Conservation (phyloP, 2,113 vertebrate species). For the Orientallactaga bullata region DNA sequence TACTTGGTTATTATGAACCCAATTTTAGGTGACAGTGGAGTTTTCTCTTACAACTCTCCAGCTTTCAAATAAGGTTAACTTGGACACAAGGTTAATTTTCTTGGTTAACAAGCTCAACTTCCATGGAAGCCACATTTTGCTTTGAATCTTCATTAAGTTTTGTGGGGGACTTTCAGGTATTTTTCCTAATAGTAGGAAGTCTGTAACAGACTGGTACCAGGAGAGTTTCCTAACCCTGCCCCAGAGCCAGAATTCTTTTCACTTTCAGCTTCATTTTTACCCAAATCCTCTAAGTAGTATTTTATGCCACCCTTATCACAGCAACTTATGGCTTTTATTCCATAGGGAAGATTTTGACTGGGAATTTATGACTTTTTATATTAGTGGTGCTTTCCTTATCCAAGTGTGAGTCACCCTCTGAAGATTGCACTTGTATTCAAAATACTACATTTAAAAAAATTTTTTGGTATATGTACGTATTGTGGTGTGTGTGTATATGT, state of each 20-base stretch:
- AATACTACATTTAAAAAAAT: too few relatives aligned
- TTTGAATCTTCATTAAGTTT: background rate
- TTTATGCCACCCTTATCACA: background rate
- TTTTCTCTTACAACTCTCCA: background rate
- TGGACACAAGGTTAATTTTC: background rate
- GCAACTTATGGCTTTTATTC: background rate
- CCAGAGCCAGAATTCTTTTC: background rate
- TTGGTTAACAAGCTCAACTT: background rate
- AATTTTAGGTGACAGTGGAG: background rate
- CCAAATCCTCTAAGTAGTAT: background rate
- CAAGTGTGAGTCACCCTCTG: background rate
- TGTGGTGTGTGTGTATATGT: too few relatives aligned
- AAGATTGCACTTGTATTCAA: too few relatives aligned
- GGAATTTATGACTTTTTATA: too few relatives aligned
- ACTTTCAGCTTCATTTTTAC: background rate
- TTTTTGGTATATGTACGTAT: too few relatives aligned
- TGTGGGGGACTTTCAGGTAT: background rate
- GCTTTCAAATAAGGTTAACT: background rate
- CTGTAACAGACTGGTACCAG: background rate
- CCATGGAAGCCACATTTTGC: background rate
- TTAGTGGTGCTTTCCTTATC: background rate
- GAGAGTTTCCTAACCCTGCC: background rate
- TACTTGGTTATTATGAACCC: background rate
- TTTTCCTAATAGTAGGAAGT: background rate
- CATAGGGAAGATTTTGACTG: background rate